These are phyloP conservation scores for Ceratina australensis DNA, from an alignment of 1,140 invertebrate species.

Conservation along the genomic window DNA sequence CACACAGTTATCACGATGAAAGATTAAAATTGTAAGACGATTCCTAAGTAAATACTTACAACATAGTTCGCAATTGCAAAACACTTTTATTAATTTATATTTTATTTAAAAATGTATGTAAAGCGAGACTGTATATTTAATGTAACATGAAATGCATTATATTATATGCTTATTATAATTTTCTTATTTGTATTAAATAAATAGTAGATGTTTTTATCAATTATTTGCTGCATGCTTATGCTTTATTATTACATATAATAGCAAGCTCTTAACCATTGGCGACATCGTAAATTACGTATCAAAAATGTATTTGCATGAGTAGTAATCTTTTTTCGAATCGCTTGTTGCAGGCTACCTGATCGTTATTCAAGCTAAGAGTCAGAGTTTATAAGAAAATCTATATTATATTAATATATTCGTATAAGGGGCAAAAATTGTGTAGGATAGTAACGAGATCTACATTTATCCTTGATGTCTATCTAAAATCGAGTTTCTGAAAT, in stretches of 20 bases:
- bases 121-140: not conserved
- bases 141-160: constrained; percentile 1
- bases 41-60: not conserved
- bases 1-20: not conserved
- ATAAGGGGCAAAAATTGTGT: constrained; percentile 68
- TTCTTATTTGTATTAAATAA: too few species aligned
- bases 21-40: not conserved
- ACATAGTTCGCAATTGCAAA: not conserved
- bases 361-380: constrained; percentile 69
- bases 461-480: constrained; percentile 53
- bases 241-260: constrained; percentile 44
- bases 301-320: constrained; percentile 68
- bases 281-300: constrained; percentile 23
- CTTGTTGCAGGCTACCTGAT: constrained; percentile 70
- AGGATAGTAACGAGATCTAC: constrained; percentile 51
- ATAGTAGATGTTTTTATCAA: constrained; percentile 3
- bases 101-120: constrained; percentile 1
- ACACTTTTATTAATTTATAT: constrained; percentile 15
- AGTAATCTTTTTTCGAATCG: constrained; percentile 71
- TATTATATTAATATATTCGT: constrained; percentile 55
- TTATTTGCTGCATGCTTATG: constrained; percentile 52
- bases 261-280: constrained; percentile 30
- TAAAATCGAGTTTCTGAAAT: constrained; percentile 49
- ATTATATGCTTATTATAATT: constrained; percentile 3
- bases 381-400: constrained; percentile 58